phyloP scores from a whole-genome alignment of 1,140 invertebrate species.

The Drosophila varians region DNA sequence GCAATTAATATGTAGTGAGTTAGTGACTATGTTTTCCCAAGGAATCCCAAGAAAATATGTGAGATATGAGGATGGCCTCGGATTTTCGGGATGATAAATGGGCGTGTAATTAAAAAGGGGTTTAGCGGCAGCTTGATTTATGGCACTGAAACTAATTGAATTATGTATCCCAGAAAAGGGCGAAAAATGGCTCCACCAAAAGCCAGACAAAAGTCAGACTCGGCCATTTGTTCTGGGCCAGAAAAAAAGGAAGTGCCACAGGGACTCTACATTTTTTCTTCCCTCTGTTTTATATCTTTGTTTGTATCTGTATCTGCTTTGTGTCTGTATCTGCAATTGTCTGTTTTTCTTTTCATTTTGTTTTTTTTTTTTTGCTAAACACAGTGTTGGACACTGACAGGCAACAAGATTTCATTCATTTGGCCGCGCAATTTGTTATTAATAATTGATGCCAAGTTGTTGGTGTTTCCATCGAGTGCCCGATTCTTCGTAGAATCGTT shows the following conservation, averaged over 20 bases:
- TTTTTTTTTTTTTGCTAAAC: conserved; percentile 47
- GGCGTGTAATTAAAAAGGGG: conserved; percentile 75
- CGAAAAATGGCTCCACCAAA: not conserved
- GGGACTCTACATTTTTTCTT: conserved; percentile 42
- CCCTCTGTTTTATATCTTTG: not conserved
- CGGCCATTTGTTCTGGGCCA: conserved; percentile 43
- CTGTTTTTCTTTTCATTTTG: conserved; percentile 6
- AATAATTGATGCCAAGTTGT: conserved; percentile 36
- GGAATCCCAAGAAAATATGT: conserved; percentile 16
- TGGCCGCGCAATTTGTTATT: conserved; percentile 59
- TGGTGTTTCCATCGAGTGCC: conserved; percentile 16
- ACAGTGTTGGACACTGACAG: conserved; percentile 70
- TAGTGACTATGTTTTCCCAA: conserved; percentile 5
- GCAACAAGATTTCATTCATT: conserved; percentile 69
- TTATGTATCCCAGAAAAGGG: conserved; percentile 29
- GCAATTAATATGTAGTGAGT: conserved; percentile 63
- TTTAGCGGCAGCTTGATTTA: conserved; percentile 72
- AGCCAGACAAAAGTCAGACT: conserved; percentile 57
- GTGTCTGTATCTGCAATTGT: conserved; percentile 1
- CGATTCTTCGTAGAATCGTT: conserved; percentile 12
- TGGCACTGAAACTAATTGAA: conserved; percentile 68
- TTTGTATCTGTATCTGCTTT: conserved; percentile 11
- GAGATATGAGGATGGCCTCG: conserved; percentile 1
- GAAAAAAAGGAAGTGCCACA: not conserved
- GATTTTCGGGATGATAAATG: conserved; percentile 55